Percentiles rank a stretch among this genome's conserved stretches.
These are phyloP conservation scores for Hyperoplus lanceolatus DNA, from an alignment of 2,797 vertebrate genomes.

Conservation along the genomic window DNA sequence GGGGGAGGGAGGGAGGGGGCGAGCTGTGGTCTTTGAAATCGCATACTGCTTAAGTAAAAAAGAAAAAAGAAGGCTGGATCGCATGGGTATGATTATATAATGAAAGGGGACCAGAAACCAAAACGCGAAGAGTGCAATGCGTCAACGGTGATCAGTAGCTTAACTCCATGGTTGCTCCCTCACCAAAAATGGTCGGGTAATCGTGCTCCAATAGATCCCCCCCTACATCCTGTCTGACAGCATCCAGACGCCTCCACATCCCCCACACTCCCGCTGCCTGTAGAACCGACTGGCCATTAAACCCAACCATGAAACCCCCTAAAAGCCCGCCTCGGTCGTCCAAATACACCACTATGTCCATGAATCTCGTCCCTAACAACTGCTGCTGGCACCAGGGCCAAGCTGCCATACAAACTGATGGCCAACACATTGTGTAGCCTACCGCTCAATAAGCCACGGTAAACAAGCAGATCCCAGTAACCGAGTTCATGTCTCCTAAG, in stretches of 20 bases:
- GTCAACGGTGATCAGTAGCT: conserved; percentile 73
- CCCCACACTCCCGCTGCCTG: conserved; percentile 36
- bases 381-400: conserved; percentile 35
- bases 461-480: conserved; percentile 23
- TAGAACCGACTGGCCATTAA: conserved; percentile 21
- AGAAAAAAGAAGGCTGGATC: conserved; percentile 32
- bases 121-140: conserved; percentile 71
- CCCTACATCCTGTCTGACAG: conserved; percentile 71
- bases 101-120: conserved; percentile 55
- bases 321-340: conserved; percentile 2
- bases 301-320: conserved; percentile 22
- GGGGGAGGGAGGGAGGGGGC: conserved; percentile 28
- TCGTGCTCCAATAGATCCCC: conserved; percentile 69
- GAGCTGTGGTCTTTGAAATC: conserved; percentile 36
- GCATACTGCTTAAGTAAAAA: conserved; percentile 33
- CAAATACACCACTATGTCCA: conserved; percentile 19
- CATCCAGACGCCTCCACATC: conserved; percentile 67
- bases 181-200: conserved; percentile 79
- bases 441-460: conserved; percentile 15
- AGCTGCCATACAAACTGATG: conserved; percentile 34
- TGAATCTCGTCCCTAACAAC: conserved; percentile 1
- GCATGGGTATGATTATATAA: conserved; percentile 70
- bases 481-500: not conserved
- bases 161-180: conserved; percentile 54
- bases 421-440: conserved; percentile 30